These are phyloP conservation scores for Rhyacophila evoluta DNA, from an alignment of 2,888 invertebrate species.

Conservation along the genomic window DNA sequence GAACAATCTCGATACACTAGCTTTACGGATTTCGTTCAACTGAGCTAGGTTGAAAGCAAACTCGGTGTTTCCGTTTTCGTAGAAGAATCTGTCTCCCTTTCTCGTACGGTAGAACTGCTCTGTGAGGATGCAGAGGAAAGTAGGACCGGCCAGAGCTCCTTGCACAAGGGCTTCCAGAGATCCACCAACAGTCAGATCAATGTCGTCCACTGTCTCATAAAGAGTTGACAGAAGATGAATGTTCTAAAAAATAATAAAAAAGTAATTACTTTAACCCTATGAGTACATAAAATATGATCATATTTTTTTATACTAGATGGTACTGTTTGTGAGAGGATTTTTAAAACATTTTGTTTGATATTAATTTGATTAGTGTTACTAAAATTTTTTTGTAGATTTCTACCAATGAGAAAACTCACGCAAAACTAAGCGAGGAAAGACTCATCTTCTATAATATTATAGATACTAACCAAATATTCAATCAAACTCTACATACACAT, in stretches of 20 bases:
- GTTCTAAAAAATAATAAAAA: slow-evolving; percentile 66
- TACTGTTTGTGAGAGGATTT: too few relatives aligned
- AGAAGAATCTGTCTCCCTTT: slow-evolving; percentile 90
- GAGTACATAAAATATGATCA: background rate
- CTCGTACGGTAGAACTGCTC: slow-evolving; percentile 90
- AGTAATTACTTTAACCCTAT: background rate
- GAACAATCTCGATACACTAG: slow-evolving; percentile 76
- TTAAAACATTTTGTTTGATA: too few relatives aligned
- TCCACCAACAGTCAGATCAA: slow-evolving; percentile 89
- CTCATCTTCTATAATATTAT: too few relatives aligned
- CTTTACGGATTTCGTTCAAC: slow-evolving; percentile 76
- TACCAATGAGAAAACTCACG: too few relatives aligned
- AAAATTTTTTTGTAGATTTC: too few relatives aligned
- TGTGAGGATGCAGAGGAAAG: slow-evolving; percentile 87
- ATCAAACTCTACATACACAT: too few relatives aligned
- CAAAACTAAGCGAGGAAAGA: too few relatives aligned
- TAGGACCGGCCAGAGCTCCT: slow-evolving; percentile 86
- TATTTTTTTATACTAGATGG: too few relatives aligned
- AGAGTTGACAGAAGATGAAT: slow-evolving; percentile 73
- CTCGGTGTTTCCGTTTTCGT: slow-evolving; percentile 75
- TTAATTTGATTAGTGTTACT: too few relatives aligned
- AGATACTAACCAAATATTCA: too few relatives aligned
- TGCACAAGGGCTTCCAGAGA: slow-evolving; percentile 82
- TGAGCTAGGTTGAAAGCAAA: slow-evolving; percentile 76
- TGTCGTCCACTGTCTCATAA: slow-evolving; percentile 82